Percentiles rank a stretch among this genome's conserved stretches.
Conservation (phyloP, 2,888 invertebrate species). For the Drosophila leonis region DNA sequence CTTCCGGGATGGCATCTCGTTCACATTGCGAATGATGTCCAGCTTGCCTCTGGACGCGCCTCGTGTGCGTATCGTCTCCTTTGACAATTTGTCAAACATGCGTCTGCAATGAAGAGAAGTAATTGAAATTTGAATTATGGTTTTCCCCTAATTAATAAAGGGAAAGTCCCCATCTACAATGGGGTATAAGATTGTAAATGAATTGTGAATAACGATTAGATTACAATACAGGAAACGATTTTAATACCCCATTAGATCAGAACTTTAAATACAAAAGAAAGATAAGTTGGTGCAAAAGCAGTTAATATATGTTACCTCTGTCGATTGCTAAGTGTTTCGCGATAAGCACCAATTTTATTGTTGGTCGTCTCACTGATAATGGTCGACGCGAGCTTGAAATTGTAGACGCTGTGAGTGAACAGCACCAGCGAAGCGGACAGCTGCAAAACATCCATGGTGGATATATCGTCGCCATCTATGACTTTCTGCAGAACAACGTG, state of each 20-base stretch:
- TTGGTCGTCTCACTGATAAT: conserved; percentile 74
- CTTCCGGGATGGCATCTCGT: conserved; percentile 81
- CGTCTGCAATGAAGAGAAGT: conserved; percentile 54
- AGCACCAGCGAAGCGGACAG: conserved; percentile 81
- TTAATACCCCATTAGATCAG: not conserved
- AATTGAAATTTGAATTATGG: not conserved
- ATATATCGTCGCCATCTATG: conserved; percentile 76
- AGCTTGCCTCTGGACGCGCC: conserved; percentile 71
- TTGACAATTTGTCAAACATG: conserved; percentile 80
- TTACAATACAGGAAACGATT: not conserved
- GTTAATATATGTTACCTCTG: conserved; percentile 68
- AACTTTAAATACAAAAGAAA: not conserved
- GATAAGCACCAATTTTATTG: conserved; percentile 63
- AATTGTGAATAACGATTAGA: not conserved
- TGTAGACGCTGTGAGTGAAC: conserved; percentile 83
- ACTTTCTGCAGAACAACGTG: conserved; percentile 61
- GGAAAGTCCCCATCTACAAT: not conserved
- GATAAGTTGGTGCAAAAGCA: not conserved
- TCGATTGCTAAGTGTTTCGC: conserved; percentile 75
- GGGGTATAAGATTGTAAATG: not conserved
- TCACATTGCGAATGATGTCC: conserved; percentile 82
- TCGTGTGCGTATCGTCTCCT: conserved; percentile 75
- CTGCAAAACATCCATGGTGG: conserved; percentile 73
- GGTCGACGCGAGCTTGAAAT: conserved; percentile 82
- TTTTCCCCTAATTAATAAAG: not conserved